Evolutionary conservation across 2,113 vertebrate genomes (phyloP).

Genomic region (Spea bombifrons): DNA sequence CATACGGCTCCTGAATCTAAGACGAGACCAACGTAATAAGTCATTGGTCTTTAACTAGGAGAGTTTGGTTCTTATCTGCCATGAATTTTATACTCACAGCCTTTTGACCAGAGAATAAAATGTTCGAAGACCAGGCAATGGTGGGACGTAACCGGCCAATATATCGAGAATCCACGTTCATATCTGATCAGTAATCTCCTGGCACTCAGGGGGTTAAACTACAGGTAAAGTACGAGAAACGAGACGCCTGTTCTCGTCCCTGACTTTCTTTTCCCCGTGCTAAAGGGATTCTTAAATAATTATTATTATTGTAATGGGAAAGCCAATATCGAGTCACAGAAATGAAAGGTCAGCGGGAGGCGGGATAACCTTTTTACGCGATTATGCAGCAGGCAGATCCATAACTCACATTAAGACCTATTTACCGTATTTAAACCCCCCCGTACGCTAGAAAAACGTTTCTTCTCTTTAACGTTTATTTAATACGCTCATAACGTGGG

Average conservation of each 20-base stretch:
- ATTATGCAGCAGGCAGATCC: conserved; percentile 33
- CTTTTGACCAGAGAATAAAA: too few species aligned
- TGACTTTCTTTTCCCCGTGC: neutral
- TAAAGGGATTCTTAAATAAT: neutral
- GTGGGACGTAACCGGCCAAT: too few species aligned
- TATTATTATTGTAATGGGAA: conserved; percentile 14
- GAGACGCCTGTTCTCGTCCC: neutral
- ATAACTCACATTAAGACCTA: conserved; percentile 26
- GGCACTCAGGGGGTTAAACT: neutral
- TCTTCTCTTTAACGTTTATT: neutral
- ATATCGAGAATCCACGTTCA: too few species aligned
- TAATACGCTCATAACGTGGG: neutral
- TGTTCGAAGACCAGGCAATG: too few species aligned
- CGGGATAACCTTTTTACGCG: conserved; percentile 28
- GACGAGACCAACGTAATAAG: too few species aligned
- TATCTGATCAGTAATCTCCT: neutral
- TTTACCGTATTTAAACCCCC: neutral
- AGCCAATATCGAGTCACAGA: conserved; percentile 11
- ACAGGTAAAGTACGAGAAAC: neutral
- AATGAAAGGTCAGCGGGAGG: conserved; percentile 34
- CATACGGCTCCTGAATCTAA: too few species aligned
- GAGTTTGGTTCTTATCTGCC: too few species aligned
- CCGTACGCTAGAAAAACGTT: too few species aligned
- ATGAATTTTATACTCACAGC: too few species aligned
- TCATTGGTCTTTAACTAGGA: too few species aligned